A percentile compares a stretch with the other conserved stretches of the same genome.
Evolutionary conservation across 2,797 vertebrate species (phyloP).

Genomic region (Xiphophorus birchmanni): DNA sequence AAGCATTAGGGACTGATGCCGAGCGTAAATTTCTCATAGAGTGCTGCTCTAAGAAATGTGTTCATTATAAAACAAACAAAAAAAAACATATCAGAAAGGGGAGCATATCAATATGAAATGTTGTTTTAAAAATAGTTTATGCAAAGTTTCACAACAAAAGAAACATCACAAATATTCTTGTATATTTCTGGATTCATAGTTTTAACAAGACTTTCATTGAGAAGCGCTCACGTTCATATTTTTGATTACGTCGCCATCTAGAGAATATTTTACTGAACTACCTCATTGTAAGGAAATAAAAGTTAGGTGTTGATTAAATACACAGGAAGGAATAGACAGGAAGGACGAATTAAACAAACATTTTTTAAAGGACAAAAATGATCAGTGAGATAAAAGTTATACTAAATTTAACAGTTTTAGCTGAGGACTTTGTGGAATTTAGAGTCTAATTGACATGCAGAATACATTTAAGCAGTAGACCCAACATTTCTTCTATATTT

Average conservation of each 20-base stretch:
- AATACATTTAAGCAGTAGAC: neutral
- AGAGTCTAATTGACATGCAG: neutral
- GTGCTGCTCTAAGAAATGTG: neutral
- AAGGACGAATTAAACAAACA: neutral
- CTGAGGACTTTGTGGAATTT: neutral
- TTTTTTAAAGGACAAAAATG: neutral
- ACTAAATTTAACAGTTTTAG: neutral
- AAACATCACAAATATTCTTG: neutral
- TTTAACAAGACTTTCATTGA: neutral
- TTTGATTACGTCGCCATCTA: constrained; percentile 24
- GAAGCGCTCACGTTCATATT: neutral
- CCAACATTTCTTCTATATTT: neutral
- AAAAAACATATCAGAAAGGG: neutral
- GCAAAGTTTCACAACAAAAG: neutral
- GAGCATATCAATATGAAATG: neutral
- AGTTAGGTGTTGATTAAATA: neutral
- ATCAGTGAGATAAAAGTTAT: neutral
- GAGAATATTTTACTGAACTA: neutral
- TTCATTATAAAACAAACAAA: neutral
- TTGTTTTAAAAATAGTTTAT: neutral
- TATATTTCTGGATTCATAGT: neutral
- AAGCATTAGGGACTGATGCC: neutral
- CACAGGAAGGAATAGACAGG: neutral
- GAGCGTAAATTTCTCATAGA: neutral
- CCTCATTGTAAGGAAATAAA: neutral